Percentiles rank a stretch among this genome's conserved stretches.
Conservation (phyloP, 2,113 vertebrate species). For the Pangasianodon hypophthalmus region DNA sequence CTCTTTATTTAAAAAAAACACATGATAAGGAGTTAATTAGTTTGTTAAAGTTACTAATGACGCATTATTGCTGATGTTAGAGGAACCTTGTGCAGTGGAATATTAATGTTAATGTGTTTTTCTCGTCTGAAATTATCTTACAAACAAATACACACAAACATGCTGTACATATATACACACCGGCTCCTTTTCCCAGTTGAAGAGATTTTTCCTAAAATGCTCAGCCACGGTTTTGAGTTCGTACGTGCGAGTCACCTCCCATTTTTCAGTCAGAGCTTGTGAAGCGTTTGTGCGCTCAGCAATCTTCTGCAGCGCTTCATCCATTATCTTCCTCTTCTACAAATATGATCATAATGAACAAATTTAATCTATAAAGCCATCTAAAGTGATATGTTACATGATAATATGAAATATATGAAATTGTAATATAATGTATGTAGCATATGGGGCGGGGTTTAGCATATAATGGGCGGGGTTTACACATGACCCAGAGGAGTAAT, state of each 20-base stretch:
- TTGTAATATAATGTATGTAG: background rate
- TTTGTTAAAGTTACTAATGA: too few species aligned
- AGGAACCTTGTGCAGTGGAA: too few species aligned
- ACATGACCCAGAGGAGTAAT: background rate
- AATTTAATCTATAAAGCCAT: background rate
- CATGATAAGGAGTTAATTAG: too few species aligned
- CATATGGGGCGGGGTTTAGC: background rate
- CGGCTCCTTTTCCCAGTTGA: constrained; percentile 14
- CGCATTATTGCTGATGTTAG: too few species aligned
- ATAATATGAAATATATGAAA: background rate
- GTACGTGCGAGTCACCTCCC: background rate
- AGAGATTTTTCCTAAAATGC: constrained; percentile 9
- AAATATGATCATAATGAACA: background rate
- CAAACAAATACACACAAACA: background rate
- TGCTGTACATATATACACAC: background rate
- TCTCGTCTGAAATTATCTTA: background rate
- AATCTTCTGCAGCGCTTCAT: constrained; percentile 14
- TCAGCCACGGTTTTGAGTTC: constrained; percentile 16
- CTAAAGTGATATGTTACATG: background rate
- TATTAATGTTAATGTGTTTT: too few species aligned
- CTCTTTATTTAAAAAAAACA: too few species aligned
- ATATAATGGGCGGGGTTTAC: background rate
- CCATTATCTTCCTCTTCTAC: constrained; percentile 13
- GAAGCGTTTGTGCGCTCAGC: background rate
- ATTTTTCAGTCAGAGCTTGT: background rate